Conservation (phyloP, 2,797 vertebrate species). For the Peromyscus eremicus region DNA sequence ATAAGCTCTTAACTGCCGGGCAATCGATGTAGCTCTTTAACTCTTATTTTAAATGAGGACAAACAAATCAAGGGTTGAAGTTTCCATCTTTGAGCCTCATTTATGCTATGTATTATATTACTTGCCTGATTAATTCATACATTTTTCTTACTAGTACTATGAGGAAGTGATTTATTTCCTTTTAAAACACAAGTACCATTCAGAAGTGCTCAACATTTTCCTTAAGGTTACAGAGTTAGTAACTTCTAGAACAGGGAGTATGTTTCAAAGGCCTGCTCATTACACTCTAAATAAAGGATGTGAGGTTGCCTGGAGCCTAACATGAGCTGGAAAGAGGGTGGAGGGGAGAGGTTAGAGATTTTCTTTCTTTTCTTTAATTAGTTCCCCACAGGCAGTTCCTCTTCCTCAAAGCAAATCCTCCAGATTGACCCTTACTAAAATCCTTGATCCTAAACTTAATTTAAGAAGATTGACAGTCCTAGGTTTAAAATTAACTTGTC, state of each 20-base stretch:
- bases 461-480: constrained; percentile 56
- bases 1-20: not conserved
- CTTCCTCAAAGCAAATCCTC: constrained; percentile 61
- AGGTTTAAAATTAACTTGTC: constrained; percentile 60
- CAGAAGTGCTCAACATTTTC: not conserved
- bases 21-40: not conserved
- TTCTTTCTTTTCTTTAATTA: constrained; percentile 65
- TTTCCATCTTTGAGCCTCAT: not conserved
- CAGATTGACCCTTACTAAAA: constrained; percentile 45
- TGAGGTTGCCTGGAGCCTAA: not conserved
- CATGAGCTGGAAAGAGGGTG: not conserved
- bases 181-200: not conserved
- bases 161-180: not conserved
- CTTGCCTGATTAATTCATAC: not conserved
- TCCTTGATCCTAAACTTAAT: constrained; percentile 52
- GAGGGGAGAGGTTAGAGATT: not conserved
- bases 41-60: not conserved
- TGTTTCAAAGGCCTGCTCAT: not conserved
- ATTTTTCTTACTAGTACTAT: not conserved
- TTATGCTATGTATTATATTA: not conserved
- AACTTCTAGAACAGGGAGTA: not conserved
- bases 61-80: constrained; percentile 1
- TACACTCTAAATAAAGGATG: not conserved
- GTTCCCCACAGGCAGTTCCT: constrained; percentile 47
- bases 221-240: not conserved